Percentiles rank a stretch among this genome's conserved stretches.
These are phyloP conservation scores for Eustalomyia histrio DNA, from an alignment of 2,888 invertebrate genomes.

Conservation along the genomic window DNA sequence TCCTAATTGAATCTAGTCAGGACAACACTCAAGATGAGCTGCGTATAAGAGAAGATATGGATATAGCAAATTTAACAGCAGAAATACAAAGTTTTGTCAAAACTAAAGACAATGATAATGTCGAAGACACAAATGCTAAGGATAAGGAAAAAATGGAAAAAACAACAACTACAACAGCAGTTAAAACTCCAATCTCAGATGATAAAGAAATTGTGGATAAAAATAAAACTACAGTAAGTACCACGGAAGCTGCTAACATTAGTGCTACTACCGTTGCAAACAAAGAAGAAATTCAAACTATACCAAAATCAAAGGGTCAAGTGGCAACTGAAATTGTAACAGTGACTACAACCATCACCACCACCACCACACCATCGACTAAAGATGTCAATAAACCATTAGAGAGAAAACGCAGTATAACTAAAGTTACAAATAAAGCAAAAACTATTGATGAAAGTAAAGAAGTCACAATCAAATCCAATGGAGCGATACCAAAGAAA, in stretches of 20 bases:
- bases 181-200: neutral
- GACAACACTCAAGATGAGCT: conserved; percentile 50
- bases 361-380: neutral
- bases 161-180: neutral
- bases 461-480: conserved; percentile 39
- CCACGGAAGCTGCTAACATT: too few relatives aligned
- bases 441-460: conserved; percentile 39
- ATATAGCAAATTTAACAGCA: conserved; percentile 74
- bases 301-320: conserved; percentile 48
- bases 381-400: neutral
- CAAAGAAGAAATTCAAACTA: neutral
- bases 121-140: neutral
- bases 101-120: conserved; percentile 51
- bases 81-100: conserved; percentile 75
- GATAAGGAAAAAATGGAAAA: neutral
- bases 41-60: conserved; percentile 64
- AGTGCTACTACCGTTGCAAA: too few relatives aligned
- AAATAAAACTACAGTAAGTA: neutral
- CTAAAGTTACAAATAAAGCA: conserved; percentile 22
- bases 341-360: conserved; percentile 7
- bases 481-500: conserved; percentile 64
- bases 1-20: conserved; percentile 62
- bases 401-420: conserved; percentile 6
- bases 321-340: conserved; percentile 53
- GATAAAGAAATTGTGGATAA: neutral